Conservation (phyloP, 2,888 invertebrate genomes). For the Aleiodes leptofemur region DNA sequence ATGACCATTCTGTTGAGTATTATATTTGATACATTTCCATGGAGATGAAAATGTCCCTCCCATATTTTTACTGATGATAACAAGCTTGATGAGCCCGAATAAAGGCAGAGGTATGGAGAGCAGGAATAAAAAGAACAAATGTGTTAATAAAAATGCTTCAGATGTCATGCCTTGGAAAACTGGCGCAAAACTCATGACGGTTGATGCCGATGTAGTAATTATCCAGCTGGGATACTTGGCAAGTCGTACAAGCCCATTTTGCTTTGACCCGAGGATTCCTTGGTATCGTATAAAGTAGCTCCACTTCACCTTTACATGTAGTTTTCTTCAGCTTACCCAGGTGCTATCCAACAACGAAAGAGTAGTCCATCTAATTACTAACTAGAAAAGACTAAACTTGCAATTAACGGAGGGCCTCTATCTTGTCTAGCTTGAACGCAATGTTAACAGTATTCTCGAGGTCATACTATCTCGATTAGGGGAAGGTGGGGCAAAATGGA, state of each 20-base stretch:
- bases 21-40: no score
- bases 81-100: conserved; percentile 23
- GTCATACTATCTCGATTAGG: conserved; percentile 37
- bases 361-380: conserved; percentile 71
- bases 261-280: conserved; percentile 33
- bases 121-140: neutral
- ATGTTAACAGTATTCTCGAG: conserved; percentile 49
- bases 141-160: neutral
- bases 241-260: conserved; percentile 54
- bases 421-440: conserved; percentile 17
- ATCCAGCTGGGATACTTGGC: conserved; percentile 56
- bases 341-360: conserved; percentile 57
- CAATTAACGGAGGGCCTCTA: conserved; percentile 69
- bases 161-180: conserved; percentile 35
- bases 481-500: no score
- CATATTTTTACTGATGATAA: conserved; percentile 13
- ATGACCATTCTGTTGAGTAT: no score
- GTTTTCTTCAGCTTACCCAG: conserved; percentile 58
- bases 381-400: conserved; percentile 71
- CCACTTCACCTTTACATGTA: neutral
- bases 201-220: conserved; percentile 66
- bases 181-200: conserved; percentile 64
- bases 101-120: conserved; percentile 25
- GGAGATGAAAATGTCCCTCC: no score
- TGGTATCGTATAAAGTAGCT: conserved; percentile 6